These are phyloP conservation scores for Pseudotriccus pelzelni DNA, from an alignment of 2,797 vertebrate genomes.

Conservation along the genomic window DNA sequence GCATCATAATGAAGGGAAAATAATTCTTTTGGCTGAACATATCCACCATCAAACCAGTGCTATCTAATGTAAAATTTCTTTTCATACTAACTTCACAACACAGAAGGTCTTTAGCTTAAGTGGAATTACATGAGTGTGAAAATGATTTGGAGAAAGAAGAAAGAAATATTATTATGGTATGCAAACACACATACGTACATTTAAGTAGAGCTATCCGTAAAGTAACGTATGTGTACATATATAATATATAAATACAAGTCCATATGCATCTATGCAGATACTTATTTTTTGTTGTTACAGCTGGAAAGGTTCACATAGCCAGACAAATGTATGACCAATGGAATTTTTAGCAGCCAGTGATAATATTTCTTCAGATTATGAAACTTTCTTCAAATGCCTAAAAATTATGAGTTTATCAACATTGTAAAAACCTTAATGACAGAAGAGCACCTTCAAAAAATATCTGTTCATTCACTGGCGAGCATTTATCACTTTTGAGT, in stretches of 20 bases:
- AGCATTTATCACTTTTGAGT: constrained; percentile 56
- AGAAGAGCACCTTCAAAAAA: constrained; percentile 39
- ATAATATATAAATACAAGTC: not conserved
- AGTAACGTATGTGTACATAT: not conserved
- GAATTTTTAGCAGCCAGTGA: constrained; percentile 15
- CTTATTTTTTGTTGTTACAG: not conserved
- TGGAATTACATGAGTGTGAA: not conserved
- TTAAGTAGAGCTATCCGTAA: not conserved
- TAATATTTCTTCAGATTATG: constrained; percentile 33
- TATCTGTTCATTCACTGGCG: not conserved
- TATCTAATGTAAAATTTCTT: not conserved
- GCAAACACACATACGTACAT: not conserved
- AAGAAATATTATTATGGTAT: not conserved
- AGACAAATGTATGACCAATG: not conserved
- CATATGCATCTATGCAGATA: not conserved
- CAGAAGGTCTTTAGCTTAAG: not conserved
- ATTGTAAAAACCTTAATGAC: constrained; percentile 33
- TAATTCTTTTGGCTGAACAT: not conserved
- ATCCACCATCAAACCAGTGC: not conserved
- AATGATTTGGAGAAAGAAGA: not conserved
- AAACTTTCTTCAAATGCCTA: constrained; percentile 34
- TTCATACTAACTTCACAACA: not conserved
- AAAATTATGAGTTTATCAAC: constrained; percentile 24
- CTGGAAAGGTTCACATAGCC: not conserved
- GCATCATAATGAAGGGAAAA: not conserved